Evolutionary conservation across 2,797 vertebrate genomes (phyloP).

Genomic region (Leptoclinus maculatus): DNA sequence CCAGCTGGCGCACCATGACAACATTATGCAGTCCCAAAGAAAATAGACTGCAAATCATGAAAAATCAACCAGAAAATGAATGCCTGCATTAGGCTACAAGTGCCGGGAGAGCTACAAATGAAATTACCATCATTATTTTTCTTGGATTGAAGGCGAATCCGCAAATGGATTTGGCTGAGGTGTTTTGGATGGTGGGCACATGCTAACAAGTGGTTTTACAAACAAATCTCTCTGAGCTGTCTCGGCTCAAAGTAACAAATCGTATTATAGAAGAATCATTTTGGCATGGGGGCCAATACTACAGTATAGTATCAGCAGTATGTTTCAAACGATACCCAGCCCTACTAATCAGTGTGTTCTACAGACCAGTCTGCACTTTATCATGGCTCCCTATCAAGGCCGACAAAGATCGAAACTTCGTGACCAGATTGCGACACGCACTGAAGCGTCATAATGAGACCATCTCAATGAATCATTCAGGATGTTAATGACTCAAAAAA

Average conservation of each 20-base stretch:
- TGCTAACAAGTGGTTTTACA: not conserved
- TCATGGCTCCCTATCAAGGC: not conserved
- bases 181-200: not conserved
- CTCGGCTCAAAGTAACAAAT: not conserved
- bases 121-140: not conserved
- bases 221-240: not conserved
- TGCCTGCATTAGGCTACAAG: too few species aligned
- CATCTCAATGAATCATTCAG: conserved; percentile 17
- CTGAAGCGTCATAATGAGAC: not conserved
- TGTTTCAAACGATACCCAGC: not conserved
- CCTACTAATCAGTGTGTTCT: too few species aligned
- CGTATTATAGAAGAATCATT: not conserved
- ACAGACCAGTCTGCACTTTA: not conserved
- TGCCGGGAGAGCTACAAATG: not conserved
- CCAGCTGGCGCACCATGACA: conserved; percentile 44
- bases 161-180: not conserved
- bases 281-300: not conserved
- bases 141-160: not conserved
- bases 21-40: not conserved
- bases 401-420: not conserved
- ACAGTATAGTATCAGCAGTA: not conserved
- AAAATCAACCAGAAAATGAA: not conserved
- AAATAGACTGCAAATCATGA: not conserved
- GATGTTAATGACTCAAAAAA: not conserved
- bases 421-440: not conserved